Evolutionary conservation across 2,113 vertebrate genomes (phyloP).

Genomic region (Phylloscopus trochilus): DNA sequence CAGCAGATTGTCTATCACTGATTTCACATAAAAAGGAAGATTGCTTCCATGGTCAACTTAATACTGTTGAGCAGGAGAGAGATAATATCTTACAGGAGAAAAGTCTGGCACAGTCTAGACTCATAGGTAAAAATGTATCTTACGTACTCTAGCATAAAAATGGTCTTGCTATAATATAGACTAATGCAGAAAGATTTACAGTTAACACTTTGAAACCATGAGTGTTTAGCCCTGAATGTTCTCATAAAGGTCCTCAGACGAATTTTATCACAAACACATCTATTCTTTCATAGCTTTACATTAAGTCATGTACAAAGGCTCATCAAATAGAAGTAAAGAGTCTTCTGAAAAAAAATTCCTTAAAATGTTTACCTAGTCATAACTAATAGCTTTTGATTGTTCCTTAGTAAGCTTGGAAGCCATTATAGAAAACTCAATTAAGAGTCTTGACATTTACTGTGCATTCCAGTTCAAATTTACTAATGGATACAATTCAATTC

Average conservation of each 20-base stretch:
- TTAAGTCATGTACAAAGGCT: constrained; percentile 56
- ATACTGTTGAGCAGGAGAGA: background rate
- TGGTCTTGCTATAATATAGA: background rate
- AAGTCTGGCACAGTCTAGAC: background rate
- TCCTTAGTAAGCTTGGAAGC: constrained; percentile 72
- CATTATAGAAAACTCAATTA: constrained; percentile 74
- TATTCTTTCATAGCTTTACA: constrained; percentile 67
- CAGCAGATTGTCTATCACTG: background rate
- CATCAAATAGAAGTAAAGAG: constrained; percentile 71
- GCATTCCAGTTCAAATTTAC: constrained; percentile 72
- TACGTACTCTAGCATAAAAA: background rate
- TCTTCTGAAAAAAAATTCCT: constrained; percentile 62
- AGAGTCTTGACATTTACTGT: constrained; percentile 78
- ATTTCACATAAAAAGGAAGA: background rate
- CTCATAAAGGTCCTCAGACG: background rate
- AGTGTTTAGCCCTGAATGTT: background rate
- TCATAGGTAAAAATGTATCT: background rate
- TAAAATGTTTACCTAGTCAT: constrained; percentile 77
- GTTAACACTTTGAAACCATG: background rate
- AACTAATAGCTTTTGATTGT: constrained; percentile 78
- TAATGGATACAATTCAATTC: constrained; percentile 71
- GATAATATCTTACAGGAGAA: background rate
- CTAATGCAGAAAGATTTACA: background rate
- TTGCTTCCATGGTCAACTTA: background rate
- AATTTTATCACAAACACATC: constrained; percentile 59